A percentile compares a stretch with the other conserved stretches of the same genome.
These are phyloP conservation scores for Aepyceros melampus DNA, from an alignment of 2,113 vertebrate species.

Conservation along the genomic window DNA sequence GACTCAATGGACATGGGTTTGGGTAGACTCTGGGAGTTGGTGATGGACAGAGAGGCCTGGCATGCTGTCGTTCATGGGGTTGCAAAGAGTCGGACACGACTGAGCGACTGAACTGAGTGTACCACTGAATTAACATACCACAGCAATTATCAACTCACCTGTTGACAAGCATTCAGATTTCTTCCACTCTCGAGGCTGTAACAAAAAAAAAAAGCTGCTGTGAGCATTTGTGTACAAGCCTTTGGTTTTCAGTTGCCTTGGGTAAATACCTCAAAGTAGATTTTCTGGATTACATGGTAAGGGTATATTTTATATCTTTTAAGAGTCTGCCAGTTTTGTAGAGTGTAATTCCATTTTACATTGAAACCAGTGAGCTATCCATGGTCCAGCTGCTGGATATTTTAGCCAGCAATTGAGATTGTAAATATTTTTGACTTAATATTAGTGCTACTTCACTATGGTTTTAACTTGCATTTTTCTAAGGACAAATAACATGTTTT, in stretches of 20 bases:
- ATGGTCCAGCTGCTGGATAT: neutral
- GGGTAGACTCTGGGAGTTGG: neutral
- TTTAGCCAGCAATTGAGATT: neutral
- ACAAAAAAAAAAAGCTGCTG: neutral
- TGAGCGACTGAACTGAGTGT: neutral
- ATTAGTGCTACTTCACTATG: neutral
- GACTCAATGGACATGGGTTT: neutral
- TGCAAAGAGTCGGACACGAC: accelerated
- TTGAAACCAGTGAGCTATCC: neutral
- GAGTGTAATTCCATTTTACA: neutral
- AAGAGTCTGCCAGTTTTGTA: neutral
- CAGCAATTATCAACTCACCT: neutral
- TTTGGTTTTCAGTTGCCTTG: neutral
- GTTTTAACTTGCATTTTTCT: neutral
- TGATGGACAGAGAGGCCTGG: neutral
- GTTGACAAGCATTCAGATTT: neutral
- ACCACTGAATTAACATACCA: neutral
- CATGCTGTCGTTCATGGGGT: neutral
- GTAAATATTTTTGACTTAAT: neutral
- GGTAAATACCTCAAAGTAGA: neutral
- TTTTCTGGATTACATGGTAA: neutral
- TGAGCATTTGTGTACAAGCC: neutral
- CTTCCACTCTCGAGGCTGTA: neutral
- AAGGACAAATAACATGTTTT: neutral
- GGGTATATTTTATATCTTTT: neutral